Conservation (phyloP, 2,888 invertebrate species). For the Gymnosoma rotundatum region DNA sequence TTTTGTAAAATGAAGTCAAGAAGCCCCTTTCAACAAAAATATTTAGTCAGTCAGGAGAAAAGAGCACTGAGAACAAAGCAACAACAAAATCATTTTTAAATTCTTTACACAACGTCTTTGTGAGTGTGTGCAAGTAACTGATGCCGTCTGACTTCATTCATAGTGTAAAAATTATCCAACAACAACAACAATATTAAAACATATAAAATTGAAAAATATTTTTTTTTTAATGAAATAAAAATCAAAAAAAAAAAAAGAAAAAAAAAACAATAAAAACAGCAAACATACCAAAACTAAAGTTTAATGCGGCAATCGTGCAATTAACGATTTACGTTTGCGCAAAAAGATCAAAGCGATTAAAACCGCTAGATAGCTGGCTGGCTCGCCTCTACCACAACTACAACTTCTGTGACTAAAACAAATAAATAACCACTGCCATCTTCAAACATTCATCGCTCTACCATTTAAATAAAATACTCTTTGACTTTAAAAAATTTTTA, state of each 20-base stretch:
- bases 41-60: constrained; percentile 53
- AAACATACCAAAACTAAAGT: constrained; percentile 64
- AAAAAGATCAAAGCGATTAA: constrained; percentile 80
- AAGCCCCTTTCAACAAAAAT: constrained; percentile 55
- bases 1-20: constrained; percentile 46
- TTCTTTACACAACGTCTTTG: constrained; percentile 47
- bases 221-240: constrained; percentile 24
- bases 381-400: constrained; percentile 60
- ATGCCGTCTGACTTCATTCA: constrained; percentile 61
- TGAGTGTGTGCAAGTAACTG: constrained; percentile 4
- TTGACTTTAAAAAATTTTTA: not conserved
- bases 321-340: constrained; percentile 77
- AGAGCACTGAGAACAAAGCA: not conserved
- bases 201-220: constrained; percentile 3
- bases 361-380: constrained; percentile 64
- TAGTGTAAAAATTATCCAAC: constrained; percentile 54
- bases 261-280: constrained; percentile 65
- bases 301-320: constrained; percentile 78
- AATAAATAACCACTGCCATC: constrained; percentile 11
- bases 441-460: constrained; percentile 41
- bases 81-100: constrained; percentile 41
- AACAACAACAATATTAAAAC: constrained; percentile 41
- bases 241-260: constrained; percentile 56
- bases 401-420: constrained; percentile 28
- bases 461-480: constrained; percentile 11